A percentile compares a stretch with the other conserved stretches of the same genome.
These are phyloP conservation scores for Syritta pipiens DNA, from an alignment of 2,888 invertebrate species.

Conservation along the genomic window DNA sequence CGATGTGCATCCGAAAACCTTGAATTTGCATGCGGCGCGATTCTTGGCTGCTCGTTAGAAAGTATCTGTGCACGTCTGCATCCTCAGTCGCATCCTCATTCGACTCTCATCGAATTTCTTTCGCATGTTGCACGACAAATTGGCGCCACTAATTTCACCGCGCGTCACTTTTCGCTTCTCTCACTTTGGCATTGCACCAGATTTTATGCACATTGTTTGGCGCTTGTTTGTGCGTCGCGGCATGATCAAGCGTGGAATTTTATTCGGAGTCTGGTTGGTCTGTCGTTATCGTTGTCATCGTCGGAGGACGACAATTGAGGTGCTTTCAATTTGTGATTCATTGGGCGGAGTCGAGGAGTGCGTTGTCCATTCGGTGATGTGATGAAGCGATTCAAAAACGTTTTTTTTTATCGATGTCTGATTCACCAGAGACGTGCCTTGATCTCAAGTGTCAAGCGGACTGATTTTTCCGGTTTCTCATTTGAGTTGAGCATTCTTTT, in stretches of 20 bases:
- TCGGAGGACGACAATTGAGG: conserved; percentile 20
- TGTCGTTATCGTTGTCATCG: neutral
- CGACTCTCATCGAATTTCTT: conserved; percentile 43
- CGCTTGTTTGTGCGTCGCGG: too few relatives aligned
- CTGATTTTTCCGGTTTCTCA: conserved; percentile 51
- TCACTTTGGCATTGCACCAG: conserved; percentile 27
- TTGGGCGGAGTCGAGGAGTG: neutral
- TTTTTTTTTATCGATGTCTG: conserved; percentile 32
- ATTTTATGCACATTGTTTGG: conserved; percentile 5
- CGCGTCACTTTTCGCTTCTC: conserved; percentile 4
- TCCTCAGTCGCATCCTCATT: neutral
- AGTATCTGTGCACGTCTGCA: neutral
- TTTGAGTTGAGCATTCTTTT: too few relatives aligned
- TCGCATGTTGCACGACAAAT: conserved; percentile 50
- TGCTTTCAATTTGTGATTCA: conserved; percentile 40
- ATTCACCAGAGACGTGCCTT: conserved; percentile 40
- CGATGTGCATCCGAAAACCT: conserved; percentile 33
- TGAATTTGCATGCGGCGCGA: conserved; percentile 13
- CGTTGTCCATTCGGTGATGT: conserved; percentile 28
- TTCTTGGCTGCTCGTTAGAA: neutral
- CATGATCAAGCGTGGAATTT: too few relatives aligned
- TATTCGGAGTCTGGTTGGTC: too few relatives aligned
- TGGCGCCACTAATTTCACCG: conserved; percentile 60
- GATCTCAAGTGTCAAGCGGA: conserved; percentile 53
- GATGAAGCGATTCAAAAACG: conserved; percentile 24